These are phyloP conservation scores for Spodoptera picta DNA, from an alignment of 2,888 invertebrate species.

Conservation along the genomic window DNA sequence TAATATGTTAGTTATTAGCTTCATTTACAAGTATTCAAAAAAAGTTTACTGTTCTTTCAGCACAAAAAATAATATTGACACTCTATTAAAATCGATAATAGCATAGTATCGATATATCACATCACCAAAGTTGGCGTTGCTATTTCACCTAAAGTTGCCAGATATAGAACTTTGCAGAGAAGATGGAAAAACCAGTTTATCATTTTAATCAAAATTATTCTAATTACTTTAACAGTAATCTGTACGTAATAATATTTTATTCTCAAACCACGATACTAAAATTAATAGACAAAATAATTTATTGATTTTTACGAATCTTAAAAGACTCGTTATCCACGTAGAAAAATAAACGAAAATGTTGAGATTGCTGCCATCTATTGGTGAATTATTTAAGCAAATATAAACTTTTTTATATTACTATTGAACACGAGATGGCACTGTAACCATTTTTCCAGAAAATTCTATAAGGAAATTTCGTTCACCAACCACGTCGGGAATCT, in stretches of 20 bases:
- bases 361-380: slow-evolving; percentile 45
- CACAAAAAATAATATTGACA: background rate
- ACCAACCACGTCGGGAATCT: slow-evolving; percentile 15
- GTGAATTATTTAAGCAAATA: background rate
- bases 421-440: slow-evolving; percentile 61
- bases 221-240: no score
- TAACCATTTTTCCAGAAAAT: slow-evolving; percentile 27
- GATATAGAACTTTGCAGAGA: background rate
- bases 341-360: background rate
- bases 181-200: no score
- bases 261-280: no score
- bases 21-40: no score
- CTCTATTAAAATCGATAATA: background rate
- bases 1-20: no score
- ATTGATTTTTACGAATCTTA: background rate
- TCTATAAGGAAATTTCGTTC: slow-evolving; percentile 19
- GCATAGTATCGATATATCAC: slow-evolving; percentile 26
- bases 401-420: slow-evolving; percentile 51
- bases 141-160: slow-evolving; percentile 29
- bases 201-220: no score
- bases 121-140: slow-evolving; percentile 35
- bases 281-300: no score
- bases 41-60: no score
- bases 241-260: no score
- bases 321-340: slow-evolving; percentile 2